Evolutionary conservation across 1,140 invertebrate genomes (phyloP).

Genomic region (Scaptomyza graminum): DNA sequence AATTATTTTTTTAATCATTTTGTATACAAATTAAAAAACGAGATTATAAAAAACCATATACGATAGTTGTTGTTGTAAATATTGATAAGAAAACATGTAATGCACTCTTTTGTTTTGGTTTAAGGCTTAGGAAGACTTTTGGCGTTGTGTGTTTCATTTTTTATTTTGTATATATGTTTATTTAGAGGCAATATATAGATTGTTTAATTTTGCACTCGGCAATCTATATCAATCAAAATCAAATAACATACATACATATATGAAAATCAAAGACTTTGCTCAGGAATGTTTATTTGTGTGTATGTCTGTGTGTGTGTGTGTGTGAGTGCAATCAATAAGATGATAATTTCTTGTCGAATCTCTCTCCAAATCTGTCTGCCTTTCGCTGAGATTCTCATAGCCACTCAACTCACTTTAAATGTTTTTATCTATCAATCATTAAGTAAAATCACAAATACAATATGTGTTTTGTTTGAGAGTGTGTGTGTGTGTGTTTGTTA

Average conservation of each 20-base stretch:
- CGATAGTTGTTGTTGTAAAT: slow-evolving; percentile 12
- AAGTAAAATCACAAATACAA: slow-evolving; percentile 75
- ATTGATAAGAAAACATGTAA: slow-evolving; percentile 42
- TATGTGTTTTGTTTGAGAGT: slow-evolving; percentile 54
- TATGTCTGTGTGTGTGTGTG: slow-evolving; percentile 17
- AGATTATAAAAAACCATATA: slow-evolving; percentile 29
- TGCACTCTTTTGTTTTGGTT: slow-evolving; percentile 43
- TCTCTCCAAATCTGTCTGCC: neutral
- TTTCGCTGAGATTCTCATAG: slow-evolving; percentile 28
- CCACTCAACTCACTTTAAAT: slow-evolving; percentile 6
- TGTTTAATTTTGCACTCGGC: slow-evolving; percentile 32
- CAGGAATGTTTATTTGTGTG: slow-evolving; percentile 69
- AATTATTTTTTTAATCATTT: slow-evolving; percentile 33
- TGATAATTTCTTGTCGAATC: neutral
- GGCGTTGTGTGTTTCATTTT: slow-evolving; percentile 73
- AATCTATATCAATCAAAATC: slow-evolving; percentile 41
- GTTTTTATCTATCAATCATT: slow-evolving; percentile 37
- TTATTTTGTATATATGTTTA: slow-evolving; percentile 50
- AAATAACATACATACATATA: slow-evolving; percentile 50
- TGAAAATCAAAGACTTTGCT: slow-evolving; percentile 72
- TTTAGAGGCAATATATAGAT: slow-evolving; percentile 40
- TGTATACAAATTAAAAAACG: slow-evolving; percentile 46
- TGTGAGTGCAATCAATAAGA: slow-evolving; percentile 24
- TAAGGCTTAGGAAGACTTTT: slow-evolving; percentile 79
- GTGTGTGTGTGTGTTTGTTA: slow-evolving; percentile 22